Evolutionary conservation across 2,888 invertebrate species (phyloP).

Genomic region (Phaedon cochleariae): DNA sequence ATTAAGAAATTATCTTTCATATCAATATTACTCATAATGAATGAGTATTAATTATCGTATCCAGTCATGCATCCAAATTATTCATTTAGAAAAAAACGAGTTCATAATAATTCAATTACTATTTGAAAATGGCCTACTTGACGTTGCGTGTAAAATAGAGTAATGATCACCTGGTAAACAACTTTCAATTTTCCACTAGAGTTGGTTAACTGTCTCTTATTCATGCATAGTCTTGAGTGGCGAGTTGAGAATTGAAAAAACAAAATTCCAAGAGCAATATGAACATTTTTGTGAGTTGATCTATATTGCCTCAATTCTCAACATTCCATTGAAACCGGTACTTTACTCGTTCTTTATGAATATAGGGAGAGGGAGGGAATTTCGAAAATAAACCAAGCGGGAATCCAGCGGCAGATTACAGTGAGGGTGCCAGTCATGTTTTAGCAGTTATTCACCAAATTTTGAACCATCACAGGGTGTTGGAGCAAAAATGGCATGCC

Average conservation of each 20-base stretch:
- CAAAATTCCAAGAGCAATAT: too few species aligned
- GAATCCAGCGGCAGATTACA: constrained; percentile 94
- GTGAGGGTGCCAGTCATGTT: constrained; percentile 95
- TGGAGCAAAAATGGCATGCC: constrained; percentile 95
- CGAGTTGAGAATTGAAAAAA: not conserved
- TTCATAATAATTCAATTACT: not conserved
- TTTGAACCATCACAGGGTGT: constrained; percentile 89
- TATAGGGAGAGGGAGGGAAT: constrained; percentile 64
- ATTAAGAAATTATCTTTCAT: too few species aligned
- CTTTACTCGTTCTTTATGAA: not conserved
- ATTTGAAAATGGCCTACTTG: not conserved
- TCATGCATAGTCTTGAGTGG: not conserved
- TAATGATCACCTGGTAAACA: not conserved
- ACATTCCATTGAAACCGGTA: not conserved
- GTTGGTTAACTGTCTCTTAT: not conserved
- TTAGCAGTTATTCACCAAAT: constrained; percentile 97
- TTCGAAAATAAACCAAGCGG: constrained; percentile 69
- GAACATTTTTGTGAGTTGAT: too few species aligned
- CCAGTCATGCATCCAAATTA: not conserved
- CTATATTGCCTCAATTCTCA: not conserved
- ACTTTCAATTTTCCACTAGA: constrained; percentile 1
- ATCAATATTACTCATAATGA: not conserved
- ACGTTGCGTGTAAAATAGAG: not conserved
- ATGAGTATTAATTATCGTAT: not conserved
- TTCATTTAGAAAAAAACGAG: not conserved